phyloP scores from a whole-genome alignment of 2,888 invertebrate species.

The Eilema griseolum region DNA sequence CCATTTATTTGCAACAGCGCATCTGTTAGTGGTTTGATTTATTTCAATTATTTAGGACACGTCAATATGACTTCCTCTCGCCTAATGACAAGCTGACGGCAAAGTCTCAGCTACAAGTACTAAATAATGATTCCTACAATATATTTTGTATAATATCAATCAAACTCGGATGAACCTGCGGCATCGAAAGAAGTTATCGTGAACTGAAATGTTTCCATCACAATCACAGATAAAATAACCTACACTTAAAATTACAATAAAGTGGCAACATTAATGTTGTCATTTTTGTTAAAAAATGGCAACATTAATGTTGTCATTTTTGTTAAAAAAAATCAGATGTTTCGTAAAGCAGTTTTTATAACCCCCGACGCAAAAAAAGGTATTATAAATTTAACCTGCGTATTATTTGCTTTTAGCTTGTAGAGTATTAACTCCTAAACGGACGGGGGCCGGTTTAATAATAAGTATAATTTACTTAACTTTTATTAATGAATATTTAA shows the following conservation, averaged over 20 bases:
- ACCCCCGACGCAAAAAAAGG: not conserved
- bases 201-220: conserved; percentile 38
- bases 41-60: no score
- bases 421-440: not conserved
- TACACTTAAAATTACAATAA: conserved; percentile 35
- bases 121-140: no score
- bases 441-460: not conserved
- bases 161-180: not conserved
- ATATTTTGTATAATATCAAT: no score
- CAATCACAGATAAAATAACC: conserved; percentile 54
- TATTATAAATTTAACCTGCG: not conserved
- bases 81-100: no score
- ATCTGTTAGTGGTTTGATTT: not conserved
- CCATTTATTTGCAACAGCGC: not conserved
- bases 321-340: not conserved
- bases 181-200: conserved; percentile 9
- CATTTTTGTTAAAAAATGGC: not conserved
- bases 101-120: no score
- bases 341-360: not conserved
- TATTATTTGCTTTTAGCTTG: not conserved
- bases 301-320: not conserved
- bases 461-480: not conserved
- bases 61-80: no score
- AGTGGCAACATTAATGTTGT: conserved; percentile 18
- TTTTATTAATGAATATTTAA: not conserved